Percentiles rank a stretch among this genome's conserved stretches.
Evolutionary conservation across 2,113 vertebrate genomes (phyloP).

Genomic region (Setophaga coronata): DNA sequence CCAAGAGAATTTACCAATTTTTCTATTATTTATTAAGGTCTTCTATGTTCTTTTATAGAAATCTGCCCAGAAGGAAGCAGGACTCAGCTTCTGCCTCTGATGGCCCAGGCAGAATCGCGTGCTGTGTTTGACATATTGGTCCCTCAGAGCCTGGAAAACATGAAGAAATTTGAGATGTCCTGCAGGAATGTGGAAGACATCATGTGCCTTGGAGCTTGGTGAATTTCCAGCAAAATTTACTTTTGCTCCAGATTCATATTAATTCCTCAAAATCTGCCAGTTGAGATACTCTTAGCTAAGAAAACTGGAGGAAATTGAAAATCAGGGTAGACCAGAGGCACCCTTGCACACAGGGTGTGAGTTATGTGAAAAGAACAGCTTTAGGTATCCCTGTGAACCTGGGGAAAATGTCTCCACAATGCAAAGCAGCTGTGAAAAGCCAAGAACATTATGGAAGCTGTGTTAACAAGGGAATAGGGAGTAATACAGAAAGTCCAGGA

Average conservation of each 20-base stretch:
- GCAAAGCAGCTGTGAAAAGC: conserved; percentile 17
- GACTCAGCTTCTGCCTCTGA: not conserved
- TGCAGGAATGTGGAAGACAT: not conserved
- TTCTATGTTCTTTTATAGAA: not conserved
- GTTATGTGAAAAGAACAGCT: not conserved
- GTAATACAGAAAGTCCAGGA: not conserved
- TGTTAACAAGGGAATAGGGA: not conserved
- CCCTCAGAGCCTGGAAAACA: not conserved
- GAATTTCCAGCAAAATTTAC: not conserved
- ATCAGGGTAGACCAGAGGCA: not conserved
- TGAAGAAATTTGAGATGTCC: not conserved
- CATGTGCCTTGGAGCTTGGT: not conserved
- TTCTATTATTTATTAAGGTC: not conserved
- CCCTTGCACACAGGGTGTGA: not conserved
- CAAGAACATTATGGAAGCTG: not conserved
- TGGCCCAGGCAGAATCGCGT: accelerated
- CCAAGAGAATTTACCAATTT: not conserved
- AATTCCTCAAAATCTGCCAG: not conserved
- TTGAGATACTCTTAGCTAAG: not conserved
- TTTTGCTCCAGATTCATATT: not conserved
- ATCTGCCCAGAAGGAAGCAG: not conserved
- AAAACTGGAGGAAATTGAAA: not conserved
- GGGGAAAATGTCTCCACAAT: not conserved
- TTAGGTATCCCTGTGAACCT: not conserved
- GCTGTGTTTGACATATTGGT: not conserved